Evolutionary conservation across 2,113 vertebrate genomes (phyloP).

Genomic region (Thinocorus orbignyianus): DNA sequence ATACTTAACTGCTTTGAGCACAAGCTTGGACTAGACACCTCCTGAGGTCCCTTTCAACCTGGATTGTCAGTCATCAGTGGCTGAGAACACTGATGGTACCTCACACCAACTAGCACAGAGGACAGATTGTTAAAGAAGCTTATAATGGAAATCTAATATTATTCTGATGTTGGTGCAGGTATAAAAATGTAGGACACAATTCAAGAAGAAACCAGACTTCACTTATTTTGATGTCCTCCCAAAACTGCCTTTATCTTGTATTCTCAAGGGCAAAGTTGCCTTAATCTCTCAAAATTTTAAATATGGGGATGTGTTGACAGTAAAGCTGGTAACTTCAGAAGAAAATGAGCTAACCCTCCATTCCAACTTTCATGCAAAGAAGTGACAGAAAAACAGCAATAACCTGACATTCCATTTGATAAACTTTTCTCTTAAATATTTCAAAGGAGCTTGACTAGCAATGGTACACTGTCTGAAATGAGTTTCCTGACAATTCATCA

Average conservation of each 20-base stretch:
- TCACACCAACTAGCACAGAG: not conserved
- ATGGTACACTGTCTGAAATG: slow-evolving; percentile 2
- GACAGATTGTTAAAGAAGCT: not conserved
- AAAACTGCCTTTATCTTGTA: not conserved
- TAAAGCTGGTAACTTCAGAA: not conserved
- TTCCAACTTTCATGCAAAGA: not conserved
- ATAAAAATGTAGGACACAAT: not conserved
- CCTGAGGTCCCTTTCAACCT: not conserved
- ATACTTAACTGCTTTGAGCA: not conserved
- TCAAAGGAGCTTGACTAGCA: slow-evolving; percentile 23
- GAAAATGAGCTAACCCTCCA: not conserved
- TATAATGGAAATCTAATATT: not conserved
- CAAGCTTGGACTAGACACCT: not conserved
- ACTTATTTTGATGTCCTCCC: not conserved
- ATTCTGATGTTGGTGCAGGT: not conserved
- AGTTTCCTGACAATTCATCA: not conserved
- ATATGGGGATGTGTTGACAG: not conserved
- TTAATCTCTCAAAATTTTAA: not conserved
- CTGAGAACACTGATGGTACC: not conserved
- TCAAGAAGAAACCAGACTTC: not conserved
- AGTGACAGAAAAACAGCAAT: not conserved
- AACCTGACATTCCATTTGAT: not conserved
- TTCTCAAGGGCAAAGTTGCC: not conserved
- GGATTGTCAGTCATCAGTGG: not conserved
- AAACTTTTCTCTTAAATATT: not conserved